Evolutionary conservation across 2,113 vertebrate species (phyloP).

Genomic region (Cephalopterus ornatus): DNA sequence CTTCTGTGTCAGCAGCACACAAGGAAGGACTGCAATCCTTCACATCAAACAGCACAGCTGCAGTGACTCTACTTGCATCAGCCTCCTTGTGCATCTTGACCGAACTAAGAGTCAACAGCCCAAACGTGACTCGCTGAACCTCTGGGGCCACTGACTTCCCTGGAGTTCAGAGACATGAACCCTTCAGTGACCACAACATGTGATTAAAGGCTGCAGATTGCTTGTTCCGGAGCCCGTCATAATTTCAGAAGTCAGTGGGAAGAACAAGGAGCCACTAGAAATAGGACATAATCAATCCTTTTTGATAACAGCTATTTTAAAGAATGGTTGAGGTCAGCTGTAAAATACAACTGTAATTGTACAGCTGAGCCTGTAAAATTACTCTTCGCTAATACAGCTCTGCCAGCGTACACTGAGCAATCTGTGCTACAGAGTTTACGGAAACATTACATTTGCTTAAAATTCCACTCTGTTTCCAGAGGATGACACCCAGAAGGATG

Average conservation of each 20-base stretch:
- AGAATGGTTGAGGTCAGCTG: background rate
- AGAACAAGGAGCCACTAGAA: background rate
- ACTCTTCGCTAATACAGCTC: background rate
- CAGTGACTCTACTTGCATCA: background rate
- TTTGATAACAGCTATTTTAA: slow-evolving; percentile 23
- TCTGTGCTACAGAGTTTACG: background rate
- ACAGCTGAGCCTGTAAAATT: slow-evolving; percentile 1
- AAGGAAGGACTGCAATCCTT: background rate
- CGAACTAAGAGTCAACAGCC: background rate
- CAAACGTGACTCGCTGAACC: background rate
- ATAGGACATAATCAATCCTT: background rate
- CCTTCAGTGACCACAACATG: background rate
- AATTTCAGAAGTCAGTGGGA: background rate
- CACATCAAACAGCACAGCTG: background rate
- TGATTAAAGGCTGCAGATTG: background rate
- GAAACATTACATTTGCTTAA: slow-evolving; percentile 15
- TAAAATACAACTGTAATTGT: background rate
- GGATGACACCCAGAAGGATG: background rate
- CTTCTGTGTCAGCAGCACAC: background rate
- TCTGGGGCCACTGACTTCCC: background rate
- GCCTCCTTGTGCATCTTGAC: background rate
- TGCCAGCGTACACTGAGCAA: background rate
- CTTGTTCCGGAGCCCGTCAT: background rate
- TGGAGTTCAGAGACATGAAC: background rate
- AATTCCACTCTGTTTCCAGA: background rate